Evolutionary conservation across 2,797 vertebrate species (phyloP).

Genomic region (Sciaenops ocellatus): DNA sequence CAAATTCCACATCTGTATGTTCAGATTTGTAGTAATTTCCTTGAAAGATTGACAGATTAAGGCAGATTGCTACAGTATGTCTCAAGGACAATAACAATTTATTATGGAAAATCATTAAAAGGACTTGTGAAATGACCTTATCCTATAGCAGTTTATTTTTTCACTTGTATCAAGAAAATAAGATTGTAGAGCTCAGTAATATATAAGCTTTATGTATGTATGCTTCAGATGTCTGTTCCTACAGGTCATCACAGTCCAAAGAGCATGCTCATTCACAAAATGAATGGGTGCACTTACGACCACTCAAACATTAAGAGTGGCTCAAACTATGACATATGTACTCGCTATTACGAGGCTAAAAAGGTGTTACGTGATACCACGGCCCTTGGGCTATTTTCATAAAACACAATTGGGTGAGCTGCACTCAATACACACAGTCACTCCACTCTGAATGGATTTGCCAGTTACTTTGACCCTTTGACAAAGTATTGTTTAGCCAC

Average conservation of each 20-base stretch:
- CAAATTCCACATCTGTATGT: neutral
- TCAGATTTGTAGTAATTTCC: no score
- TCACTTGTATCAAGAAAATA: neutral
- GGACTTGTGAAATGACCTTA: neutral
- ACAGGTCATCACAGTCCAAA: constrained; percentile 22
- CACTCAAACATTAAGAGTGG: constrained; percentile 50
- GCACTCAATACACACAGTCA: constrained; percentile 47
- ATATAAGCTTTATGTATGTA: no score
- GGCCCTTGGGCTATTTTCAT: constrained; percentile 76
- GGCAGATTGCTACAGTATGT: neutral
- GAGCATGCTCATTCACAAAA: constrained; percentile 44
- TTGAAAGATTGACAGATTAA: neutral
- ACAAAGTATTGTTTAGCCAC: constrained; percentile 74
- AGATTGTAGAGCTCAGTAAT: neutral
- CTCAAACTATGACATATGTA: constrained; percentile 71
- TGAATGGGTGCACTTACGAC: constrained; percentile 49
- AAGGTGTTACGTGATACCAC: constrained; percentile 65
- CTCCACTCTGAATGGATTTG: constrained; percentile 61
- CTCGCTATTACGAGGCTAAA: constrained; percentile 49
- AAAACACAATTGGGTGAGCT: constrained; percentile 70
- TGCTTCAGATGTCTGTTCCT: neutral
- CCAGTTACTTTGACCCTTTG: constrained; percentile 78
- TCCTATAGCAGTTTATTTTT: neutral
- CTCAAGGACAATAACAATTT: neutral
- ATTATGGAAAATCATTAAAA: neutral